phyloP scores from a whole-genome alignment of 2,888 invertebrate genomes.

The Thecophora atra region DNA sequence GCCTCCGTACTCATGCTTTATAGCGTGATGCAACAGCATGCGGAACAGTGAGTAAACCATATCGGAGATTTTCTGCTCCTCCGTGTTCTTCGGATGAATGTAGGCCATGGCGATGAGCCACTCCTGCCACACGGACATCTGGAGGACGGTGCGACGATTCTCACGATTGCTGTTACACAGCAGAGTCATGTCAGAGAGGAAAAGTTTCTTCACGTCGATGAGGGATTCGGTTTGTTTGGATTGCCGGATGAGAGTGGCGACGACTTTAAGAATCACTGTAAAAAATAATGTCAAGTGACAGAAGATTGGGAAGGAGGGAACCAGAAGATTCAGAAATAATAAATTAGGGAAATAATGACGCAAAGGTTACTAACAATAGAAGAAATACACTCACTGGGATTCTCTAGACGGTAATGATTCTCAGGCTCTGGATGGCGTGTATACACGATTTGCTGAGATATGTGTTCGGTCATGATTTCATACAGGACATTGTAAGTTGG shows the following conservation, averaged over 20 bases:
- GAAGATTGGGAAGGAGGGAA: slow-evolving; percentile 20
- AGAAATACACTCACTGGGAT: slow-evolving; percentile 80
- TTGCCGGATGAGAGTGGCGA: slow-evolving; percentile 95
- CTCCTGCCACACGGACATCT: slow-evolving; percentile 99
- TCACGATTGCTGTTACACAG: slow-evolving; percentile 97
- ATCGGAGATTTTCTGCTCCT: slow-evolving; percentile 96
- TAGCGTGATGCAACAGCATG: slow-evolving; percentile 97
- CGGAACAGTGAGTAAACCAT: slow-evolving; percentile 98
- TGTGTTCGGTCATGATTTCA: slow-evolving; percentile 98
- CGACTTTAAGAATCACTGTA: slow-evolving; percentile 96
- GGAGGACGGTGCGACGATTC: slow-evolving; percentile 94
- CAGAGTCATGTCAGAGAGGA: slow-evolving; percentile 97
- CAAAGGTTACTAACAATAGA: neutral
- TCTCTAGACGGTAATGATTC: slow-evolving; percentile 92
- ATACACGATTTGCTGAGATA: slow-evolving; percentile 93
- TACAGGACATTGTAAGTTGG: slow-evolving; percentile 98
- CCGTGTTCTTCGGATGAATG: slow-evolving; percentile 93
- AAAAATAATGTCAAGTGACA: slow-evolving; percentile 4
- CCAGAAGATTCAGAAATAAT: neutral
- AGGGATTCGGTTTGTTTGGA: slow-evolving; percentile 93
- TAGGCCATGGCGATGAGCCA: slow-evolving; percentile 99
- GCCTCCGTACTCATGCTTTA: slow-evolving; percentile 98
- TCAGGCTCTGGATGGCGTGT: slow-evolving; percentile 95
- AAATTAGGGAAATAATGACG: neutral
- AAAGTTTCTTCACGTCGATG: slow-evolving; percentile 92